Conservation (phyloP, 1,140 invertebrate genomes). For the Drosophila funebris region DNA sequence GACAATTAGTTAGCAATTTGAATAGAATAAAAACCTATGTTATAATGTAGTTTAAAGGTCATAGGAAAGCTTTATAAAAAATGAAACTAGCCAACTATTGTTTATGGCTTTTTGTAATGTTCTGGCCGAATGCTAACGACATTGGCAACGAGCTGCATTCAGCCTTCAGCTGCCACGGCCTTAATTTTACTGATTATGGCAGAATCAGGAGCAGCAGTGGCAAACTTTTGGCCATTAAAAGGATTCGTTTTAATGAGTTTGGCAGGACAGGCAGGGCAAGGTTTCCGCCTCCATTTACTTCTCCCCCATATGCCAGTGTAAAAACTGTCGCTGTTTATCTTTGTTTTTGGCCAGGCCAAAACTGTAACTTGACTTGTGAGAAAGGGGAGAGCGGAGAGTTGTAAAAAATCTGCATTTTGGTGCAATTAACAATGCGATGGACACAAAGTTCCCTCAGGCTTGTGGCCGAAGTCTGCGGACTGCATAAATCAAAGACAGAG, state of each 20-base stretch:
- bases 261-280: slow-evolving; percentile 49
- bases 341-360: slow-evolving; percentile 30
- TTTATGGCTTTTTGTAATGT: slow-evolving; percentile 47
- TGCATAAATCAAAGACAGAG: slow-evolving; percentile 66
- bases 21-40: neutral
- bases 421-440: slow-evolving; percentile 70
- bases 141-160: slow-evolving; percentile 63
- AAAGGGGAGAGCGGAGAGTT: slow-evolving; percentile 2
- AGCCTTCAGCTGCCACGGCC: slow-evolving; percentile 57
- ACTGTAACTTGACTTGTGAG: neutral
- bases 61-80: neutral
- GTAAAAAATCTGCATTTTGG: slow-evolving; percentile 64
- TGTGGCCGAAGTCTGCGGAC: neutral
- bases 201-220: slow-evolving; percentile 37
- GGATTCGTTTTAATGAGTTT: slow-evolving; percentile 81
- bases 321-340: slow-evolving; percentile 78
- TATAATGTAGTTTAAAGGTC: slow-evolving; percentile 17
- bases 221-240: slow-evolving; percentile 81
- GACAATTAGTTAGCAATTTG: slow-evolving; percentile 15
- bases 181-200: slow-evolving; percentile 80
- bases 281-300: neutral
- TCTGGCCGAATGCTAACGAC: slow-evolving; percentile 61
- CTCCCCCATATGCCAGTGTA: slow-evolving; percentile 19
- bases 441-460: neutral
- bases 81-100: slow-evolving; percentile 18